Percentiles rank a stretch among this genome's conserved stretches.
Conservation (phyloP, 1,140 invertebrate genomes). For the Micrasema minimum region DNA sequence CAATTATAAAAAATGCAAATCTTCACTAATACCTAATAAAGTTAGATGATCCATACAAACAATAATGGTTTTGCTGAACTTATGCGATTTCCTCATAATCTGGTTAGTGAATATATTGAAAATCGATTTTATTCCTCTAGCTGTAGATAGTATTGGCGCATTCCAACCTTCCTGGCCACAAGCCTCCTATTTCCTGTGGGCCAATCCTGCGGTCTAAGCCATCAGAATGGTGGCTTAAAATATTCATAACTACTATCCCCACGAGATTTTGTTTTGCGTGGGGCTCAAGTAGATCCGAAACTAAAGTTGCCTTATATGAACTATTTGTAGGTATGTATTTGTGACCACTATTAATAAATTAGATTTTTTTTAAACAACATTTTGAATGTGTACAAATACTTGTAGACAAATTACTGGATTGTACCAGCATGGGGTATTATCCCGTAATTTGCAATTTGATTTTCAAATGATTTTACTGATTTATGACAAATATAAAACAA, state of each 20-base stretch:
- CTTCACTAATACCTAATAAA: no score
- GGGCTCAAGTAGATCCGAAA: constrained; percentile 5
- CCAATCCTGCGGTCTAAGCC: constrained; percentile 48
- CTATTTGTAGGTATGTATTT: no score
- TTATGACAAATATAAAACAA: no score
- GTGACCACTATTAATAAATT: no score
- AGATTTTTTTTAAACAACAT: no score
- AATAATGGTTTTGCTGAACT: constrained; percentile 18
- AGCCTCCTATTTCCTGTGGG: constrained; percentile 46
- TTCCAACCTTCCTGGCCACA: constrained; percentile 35
- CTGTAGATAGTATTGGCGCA: constrained; percentile 12
- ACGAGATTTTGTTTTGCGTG: background rate
- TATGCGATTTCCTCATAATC: constrained; percentile 33
- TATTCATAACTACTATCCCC: constrained; percentile 39
- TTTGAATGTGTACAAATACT: no score
- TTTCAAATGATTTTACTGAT: no score
- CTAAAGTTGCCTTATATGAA: no score
- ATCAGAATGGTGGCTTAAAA: constrained; percentile 50
- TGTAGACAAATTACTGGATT: no score
- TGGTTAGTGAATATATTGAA: constrained; percentile 39
- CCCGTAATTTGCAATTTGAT: no score
- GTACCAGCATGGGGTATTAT: no score
- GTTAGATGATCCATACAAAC: background rate
- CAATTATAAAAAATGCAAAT: no score
- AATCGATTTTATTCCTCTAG: constrained; percentile 9